A percentile compares a stretch with the other conserved stretches of the same genome.
phyloP scores from a whole-genome alignment of 2,797 vertebrate genomes.

The Gephyroberyx darwinii region DNA sequence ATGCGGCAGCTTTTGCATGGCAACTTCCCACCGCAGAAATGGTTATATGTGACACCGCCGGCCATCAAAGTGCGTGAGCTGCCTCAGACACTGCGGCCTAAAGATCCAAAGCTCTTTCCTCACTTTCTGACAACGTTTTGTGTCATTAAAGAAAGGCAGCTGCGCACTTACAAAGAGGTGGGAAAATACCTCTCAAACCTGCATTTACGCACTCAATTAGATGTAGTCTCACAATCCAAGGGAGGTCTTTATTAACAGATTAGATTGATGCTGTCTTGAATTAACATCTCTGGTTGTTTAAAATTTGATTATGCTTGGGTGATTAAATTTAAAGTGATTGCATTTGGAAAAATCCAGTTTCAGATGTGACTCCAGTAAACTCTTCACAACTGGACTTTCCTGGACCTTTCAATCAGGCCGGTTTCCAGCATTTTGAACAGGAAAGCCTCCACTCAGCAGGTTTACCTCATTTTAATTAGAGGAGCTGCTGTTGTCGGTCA shows the following conservation, averaged over 20 bases:
- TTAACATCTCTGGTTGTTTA: not conserved
- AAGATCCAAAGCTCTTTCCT: constrained; percentile 52
- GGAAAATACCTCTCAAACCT: constrained; percentile 46
- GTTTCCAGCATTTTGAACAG: not conserved
- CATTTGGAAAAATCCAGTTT: not conserved
- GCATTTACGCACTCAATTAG: constrained; percentile 6
- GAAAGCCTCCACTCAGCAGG: not conserved
- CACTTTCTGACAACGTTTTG: constrained; percentile 51
- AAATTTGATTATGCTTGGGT: too few species aligned
- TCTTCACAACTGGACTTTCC: not conserved
- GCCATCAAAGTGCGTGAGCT: constrained; percentile 57
- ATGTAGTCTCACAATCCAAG: constrained; percentile 5
- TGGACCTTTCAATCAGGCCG: not conserved
- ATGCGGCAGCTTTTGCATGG: constrained; percentile 73
- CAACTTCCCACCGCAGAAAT: constrained; percentile 76
- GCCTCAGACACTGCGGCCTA: constrained; percentile 27
- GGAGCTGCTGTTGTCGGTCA: too few species aligned
- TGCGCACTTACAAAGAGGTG: constrained; percentile 57
- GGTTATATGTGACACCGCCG: constrained; percentile 59
- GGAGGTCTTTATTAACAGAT: constrained; percentile 5
- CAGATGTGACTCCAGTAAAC: not conserved
- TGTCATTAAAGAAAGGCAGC: constrained; percentile 70
- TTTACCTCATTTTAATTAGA: not conserved
- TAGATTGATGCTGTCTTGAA: not conserved
- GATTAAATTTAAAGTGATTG: too few species aligned